Conservation (phyloP, 2,113 vertebrate species). For the Leptobrachium leishanense region DNA sequence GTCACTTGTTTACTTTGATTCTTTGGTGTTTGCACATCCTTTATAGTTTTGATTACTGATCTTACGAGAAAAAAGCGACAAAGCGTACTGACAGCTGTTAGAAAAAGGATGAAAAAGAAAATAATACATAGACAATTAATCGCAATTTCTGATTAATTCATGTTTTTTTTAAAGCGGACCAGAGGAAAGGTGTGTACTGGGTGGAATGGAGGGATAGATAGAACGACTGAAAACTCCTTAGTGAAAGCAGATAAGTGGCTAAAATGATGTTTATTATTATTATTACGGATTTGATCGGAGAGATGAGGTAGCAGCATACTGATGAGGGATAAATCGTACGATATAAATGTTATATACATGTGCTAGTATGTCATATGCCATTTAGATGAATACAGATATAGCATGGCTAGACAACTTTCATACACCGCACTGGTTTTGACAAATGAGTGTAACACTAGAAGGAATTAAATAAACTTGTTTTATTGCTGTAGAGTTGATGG, state of each 20-base stretch:
- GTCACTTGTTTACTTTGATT: conserved; percentile 49
- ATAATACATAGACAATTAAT: not conserved
- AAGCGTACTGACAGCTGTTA: too few species aligned
- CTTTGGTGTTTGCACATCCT: too few species aligned
- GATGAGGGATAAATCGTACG: conserved; percentile 47
- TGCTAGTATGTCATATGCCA: not conserved
- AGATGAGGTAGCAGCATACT: not conserved
- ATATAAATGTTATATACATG: conserved; percentile 14
- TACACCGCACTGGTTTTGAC: conserved; percentile 10
- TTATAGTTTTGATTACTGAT: too few species aligned
- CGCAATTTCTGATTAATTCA: not conserved
- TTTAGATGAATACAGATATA: not conserved
- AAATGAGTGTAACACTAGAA: not conserved
- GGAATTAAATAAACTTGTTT: not conserved
- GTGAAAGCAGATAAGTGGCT: not conserved
- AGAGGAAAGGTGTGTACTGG: not conserved
- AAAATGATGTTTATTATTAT: not conserved
- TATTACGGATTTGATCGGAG: not conserved
- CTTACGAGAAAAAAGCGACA: too few species aligned
- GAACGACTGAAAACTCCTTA: not conserved
- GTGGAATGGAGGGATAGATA: too few species aligned
- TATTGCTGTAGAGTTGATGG: not conserved
- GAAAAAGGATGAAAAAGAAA: not conserved
- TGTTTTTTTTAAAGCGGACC: not conserved
- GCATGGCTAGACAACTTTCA: not conserved